Evolutionary conservation across 2,888 invertebrate species (phyloP).

Genomic region (Alloscopus bannaensis): DNA sequence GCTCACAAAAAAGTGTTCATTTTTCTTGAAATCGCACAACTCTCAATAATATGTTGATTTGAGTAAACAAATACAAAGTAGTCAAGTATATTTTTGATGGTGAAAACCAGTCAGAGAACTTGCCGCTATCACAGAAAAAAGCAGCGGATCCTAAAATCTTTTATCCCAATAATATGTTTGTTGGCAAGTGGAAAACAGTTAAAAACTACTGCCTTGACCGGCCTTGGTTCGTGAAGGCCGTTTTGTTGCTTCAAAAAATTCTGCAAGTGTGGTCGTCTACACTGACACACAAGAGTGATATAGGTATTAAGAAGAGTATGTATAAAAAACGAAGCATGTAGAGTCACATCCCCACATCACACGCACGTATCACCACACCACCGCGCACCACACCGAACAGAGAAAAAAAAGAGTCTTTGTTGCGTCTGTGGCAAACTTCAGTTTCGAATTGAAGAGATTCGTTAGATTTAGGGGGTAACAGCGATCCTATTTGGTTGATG

Average conservation of each 20-base stretch:
- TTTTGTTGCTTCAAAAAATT: constrained; percentile 36
- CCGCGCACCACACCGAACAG: constrained; percentile 14
- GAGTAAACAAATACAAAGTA: too few relatives aligned
- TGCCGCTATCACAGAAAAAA: too few relatives aligned
- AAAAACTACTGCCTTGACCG: constrained; percentile 63
- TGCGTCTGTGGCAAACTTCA: constrained; percentile 50
- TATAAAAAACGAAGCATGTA: not conserved
- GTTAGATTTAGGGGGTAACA: constrained; percentile 47
- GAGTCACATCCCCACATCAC: not conserved
- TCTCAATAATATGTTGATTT: too few relatives aligned
- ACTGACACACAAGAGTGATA: too few relatives aligned
- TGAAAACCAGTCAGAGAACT: constrained; percentile 47
- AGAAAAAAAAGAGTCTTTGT: not conserved
- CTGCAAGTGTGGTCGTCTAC: too few relatives aligned
- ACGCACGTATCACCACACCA: not conserved
- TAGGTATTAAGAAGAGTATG: not conserved
- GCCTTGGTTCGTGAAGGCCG: constrained; percentile 60
- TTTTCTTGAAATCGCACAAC: not conserved
- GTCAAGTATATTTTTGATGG: too few relatives aligned
- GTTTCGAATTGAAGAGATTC: constrained; percentile 58
- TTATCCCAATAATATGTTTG: too few relatives aligned
- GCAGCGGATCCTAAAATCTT: too few relatives aligned
- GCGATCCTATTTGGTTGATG: constrained; percentile 45
- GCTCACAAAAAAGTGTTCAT: not conserved
- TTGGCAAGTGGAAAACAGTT: too few relatives aligned